Conservation (phyloP, 2,888 invertebrate genomes). For the Girardia tigrina region DNA sequence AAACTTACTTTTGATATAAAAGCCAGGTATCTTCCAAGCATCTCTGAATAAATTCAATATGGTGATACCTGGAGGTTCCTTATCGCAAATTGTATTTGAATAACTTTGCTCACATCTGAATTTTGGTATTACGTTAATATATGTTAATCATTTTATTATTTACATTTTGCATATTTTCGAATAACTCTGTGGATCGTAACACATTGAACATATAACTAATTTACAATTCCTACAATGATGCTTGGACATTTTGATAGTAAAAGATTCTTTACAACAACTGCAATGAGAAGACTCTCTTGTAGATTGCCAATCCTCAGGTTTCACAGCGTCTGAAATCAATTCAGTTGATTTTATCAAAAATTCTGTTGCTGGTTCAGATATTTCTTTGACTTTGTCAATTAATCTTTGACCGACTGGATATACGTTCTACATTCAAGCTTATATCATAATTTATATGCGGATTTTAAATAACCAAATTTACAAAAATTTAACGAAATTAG, state of each 20-base stretch:
- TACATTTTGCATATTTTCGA: neutral
- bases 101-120: neutral
- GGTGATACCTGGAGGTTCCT: neutral
- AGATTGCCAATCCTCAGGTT: neutral
- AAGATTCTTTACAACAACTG: neutral
- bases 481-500: too few relatives aligned
- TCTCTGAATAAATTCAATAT: neutral
- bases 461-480: too few relatives aligned
- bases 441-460: too few relatives aligned
- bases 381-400: neutral
- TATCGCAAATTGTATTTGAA: neutral
- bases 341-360: neutral
- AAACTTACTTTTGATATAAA: neutral
- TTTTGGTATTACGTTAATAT: neutral
- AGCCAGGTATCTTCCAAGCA: neutral
- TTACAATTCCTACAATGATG: conserved; percentile 4
- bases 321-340: neutral
- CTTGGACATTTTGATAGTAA: neutral
- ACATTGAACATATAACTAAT: neutral
- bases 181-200: neutral
- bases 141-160: neutral
- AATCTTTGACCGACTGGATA: neutral
- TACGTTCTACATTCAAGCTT: neutral
- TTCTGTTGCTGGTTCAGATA: neutral
- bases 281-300: neutral